Evolutionary conservation across 1,140 invertebrate species (phyloP).

Genomic region (Pantala flavescens): DNA sequence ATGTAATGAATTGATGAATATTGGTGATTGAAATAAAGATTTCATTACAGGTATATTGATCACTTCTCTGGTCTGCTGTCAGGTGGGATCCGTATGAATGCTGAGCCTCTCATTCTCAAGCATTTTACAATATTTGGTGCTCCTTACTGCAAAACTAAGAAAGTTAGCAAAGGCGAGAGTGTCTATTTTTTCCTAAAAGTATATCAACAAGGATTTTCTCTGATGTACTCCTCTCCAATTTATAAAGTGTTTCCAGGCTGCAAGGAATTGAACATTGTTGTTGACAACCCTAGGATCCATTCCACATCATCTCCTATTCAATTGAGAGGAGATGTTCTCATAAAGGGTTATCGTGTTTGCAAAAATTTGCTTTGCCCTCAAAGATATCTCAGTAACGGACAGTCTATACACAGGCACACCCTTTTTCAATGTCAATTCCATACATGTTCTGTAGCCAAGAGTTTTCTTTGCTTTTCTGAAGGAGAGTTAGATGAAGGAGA

Average conservation of each 20-base stretch:
- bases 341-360: slow-evolving; percentile 64
- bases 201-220: slow-evolving; percentile 67
- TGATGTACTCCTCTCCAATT: slow-evolving; percentile 73
- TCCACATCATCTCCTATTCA: slow-evolving; percentile 40
- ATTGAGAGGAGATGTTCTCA: slow-evolving; percentile 74
- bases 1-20: no score
- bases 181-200: slow-evolving; percentile 72
- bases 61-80: slow-evolving; percentile 85
- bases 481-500: slow-evolving; percentile 70
- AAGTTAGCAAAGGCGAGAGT: slow-evolving; percentile 37
- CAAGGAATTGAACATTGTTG: slow-evolving; percentile 54
- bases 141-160: slow-evolving; percentile 52
- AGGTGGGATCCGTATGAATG: slow-evolving; percentile 75
- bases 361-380: not conserved
- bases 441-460: slow-evolving; percentile 77
- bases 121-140: slow-evolving; percentile 76
- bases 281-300: slow-evolving; percentile 43
- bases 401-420: slow-evolving; percentile 37
- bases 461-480: slow-evolving; percentile 71
- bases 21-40: no score
- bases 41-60: slow-evolving; percentile 60
- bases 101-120: slow-evolving; percentile 72
- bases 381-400: slow-evolving; percentile 12
- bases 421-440: slow-evolving; percentile 82
- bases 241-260: slow-evolving; percentile 55